A percentile compares a stretch with the other conserved stretches of the same genome.
phyloP scores from a whole-genome alignment of 30 jellyfish, hydroid and myxozoan species.

The Chironex yamaguchii region DNA sequence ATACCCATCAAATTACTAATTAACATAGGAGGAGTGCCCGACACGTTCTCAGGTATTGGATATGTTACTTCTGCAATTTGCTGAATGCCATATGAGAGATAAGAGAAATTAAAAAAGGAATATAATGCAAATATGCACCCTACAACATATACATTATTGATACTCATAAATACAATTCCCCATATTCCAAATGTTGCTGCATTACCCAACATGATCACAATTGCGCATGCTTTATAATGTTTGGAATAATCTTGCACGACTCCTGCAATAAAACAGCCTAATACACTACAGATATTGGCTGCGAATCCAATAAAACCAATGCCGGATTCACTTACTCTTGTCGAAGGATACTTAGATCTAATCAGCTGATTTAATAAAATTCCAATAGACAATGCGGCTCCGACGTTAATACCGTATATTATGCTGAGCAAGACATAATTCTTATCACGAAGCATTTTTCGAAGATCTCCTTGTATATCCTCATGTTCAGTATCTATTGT shows the following conservation, averaged over 20 bases:
- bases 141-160: slow-evolving; percentile 14
- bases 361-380: slow-evolving; percentile 63
- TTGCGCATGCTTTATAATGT: slow-evolving; percentile 56
- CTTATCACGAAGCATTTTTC: slow-evolving; percentile 25
- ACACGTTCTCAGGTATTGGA: slow-evolving; percentile 75
- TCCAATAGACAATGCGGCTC: slow-evolving; percentile 41
- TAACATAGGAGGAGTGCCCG: slow-evolving; percentile 66
- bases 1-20: slow-evolving; percentile 71
- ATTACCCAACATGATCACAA: slow-evolving; percentile 40
- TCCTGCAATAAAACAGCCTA: slow-evolving; percentile 67
- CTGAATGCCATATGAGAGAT: slow-evolving; percentile 71
- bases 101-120: slow-evolving; percentile 78
- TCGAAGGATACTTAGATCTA: slow-evolving; percentile 52
- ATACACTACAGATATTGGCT: slow-evolving; percentile 52
- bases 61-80: slow-evolving; percentile 83
- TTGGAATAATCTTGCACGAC: slow-evolving; percentile 64
- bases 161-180: slow-evolving; percentile 18
- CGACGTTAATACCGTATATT: slow-evolving; percentile 74
- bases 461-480: slow-evolving; percentile 27
- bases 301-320: slow-evolving; percentile 83
- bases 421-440: slow-evolving; percentile 62
- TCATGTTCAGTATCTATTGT: slow-evolving; percentile 1
- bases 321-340: slow-evolving; percentile 44
- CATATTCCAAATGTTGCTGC: slow-evolving; percentile 36
- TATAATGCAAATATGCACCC: slow-evolving; percentile 49